Base-by-base conservation (phyloP, 2,113 vertebrate species). In the Lates calcarifer region DNA sequence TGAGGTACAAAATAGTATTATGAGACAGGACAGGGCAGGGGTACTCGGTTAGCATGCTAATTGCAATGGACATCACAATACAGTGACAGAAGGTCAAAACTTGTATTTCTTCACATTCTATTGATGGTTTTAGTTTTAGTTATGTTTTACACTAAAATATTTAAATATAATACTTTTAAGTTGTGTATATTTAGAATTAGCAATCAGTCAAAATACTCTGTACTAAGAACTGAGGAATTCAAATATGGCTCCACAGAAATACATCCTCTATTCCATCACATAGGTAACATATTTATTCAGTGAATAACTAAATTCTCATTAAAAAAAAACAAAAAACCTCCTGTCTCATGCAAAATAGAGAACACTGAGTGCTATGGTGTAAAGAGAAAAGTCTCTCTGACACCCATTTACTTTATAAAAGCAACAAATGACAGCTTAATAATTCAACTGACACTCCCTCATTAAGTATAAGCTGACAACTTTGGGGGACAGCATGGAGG, bases 391-490 rank as follows among this genome's bases (percentile, higher is more conserved):
- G 63, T 77, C 41, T 65, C 26, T 70, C 57, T 85, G 79, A 89
- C 83, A 84, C 61, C 75, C 65, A 74, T 84, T 83, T 75, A 82
- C 74, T 85, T 79, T 78, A 72, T 81, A 72, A 89, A 83, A 84
- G 77, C 80, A 87, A 85, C 85, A 89, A 85, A 91, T 84, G 80
- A 91, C 61, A 83, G 73, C 60, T 82, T 66, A 86, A 91, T 90
- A 84, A 86, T 87, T 90, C 80, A 92, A 67, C 70, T 84, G 74
- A 84, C 75, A 79, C 73, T 80, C 71, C 75, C 77, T 86, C 72
- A 81, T 87, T 86, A 84, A 79, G 74, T 49, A 82, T 57, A 83
- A 77, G 65, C 56, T 29, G 26, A 76, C 70, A 82, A 71, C 45
- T 83, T 68, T 83, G 78, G 58, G 66, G 81, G 76, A 77, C 78